phyloP scores from a whole-genome alignment of 2,113 vertebrate genomes.

The Hypocryptadius cinnamomeus region DNA sequence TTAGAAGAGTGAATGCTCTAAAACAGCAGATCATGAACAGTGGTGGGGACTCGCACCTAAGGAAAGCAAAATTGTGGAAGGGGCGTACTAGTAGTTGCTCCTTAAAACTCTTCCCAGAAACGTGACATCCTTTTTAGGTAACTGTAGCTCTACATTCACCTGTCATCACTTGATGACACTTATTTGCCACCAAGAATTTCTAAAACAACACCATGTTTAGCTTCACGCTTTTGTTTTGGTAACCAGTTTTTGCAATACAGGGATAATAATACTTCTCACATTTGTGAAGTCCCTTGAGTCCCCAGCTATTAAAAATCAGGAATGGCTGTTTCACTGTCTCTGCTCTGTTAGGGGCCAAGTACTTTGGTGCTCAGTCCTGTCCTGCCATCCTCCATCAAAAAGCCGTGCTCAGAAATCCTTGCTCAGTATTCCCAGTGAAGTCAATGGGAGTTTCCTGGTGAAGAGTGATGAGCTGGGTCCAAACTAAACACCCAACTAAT shows the following conservation, averaged over 20 bases:
- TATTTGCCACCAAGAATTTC: not conserved
- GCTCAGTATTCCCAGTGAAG: not conserved
- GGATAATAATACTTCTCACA: not conserved
- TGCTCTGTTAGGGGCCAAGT: not conserved
- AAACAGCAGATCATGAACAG: not conserved
- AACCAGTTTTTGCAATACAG: not conserved
- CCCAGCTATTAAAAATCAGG: not conserved
- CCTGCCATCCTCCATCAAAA: not conserved
- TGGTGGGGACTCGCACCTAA: not conserved
- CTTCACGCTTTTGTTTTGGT: not conserved
- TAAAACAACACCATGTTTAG: not conserved
- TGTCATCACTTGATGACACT: not conserved
- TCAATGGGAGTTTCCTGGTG: not conserved
- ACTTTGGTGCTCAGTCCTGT: not conserved
- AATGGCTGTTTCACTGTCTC: not conserved
- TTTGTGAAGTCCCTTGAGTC: not conserved
- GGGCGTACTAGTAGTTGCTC: not conserved
- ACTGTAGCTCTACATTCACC: not conserved
- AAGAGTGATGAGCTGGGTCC: not conserved
- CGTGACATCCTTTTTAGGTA: not conserved
- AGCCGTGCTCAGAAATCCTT: not conserved
- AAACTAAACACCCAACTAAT: conserved; percentile 10
- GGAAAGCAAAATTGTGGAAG: not conserved
- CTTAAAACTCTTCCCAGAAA: not conserved
- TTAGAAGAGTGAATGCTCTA: not conserved